These are phyloP conservation scores for Clarias gariepinus DNA, from an alignment of 2,113 vertebrate genomes.

Conservation along the genomic window DNA sequence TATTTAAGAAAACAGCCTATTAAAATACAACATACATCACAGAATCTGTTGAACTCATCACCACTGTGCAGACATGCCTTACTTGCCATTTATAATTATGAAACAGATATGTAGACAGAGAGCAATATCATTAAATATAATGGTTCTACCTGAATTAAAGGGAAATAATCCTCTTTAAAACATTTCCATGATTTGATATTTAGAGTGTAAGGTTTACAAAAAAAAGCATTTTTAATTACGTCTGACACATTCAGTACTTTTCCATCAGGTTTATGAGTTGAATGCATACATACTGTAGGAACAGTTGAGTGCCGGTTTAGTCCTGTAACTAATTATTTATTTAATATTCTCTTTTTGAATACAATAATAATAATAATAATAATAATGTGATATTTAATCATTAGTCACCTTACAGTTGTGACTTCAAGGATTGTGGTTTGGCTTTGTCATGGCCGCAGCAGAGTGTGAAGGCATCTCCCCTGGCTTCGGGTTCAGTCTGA, in stretches of 20 bases:
- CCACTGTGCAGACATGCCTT: constrained; percentile 26
- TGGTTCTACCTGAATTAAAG: neutral
- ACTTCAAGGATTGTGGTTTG: constrained; percentile 32
- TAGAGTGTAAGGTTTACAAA: neutral
- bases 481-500: constrained; percentile 25
- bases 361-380: neutral
- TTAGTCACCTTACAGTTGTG: constrained; percentile 1
- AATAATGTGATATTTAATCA: constrained; percentile 1
- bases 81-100: constrained; percentile 37
- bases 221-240: neutral
- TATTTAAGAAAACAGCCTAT: constrained; percentile 50
- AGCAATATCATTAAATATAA: constrained; percentile 7
- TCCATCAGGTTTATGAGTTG: neutral
- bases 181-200: neutral
- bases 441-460: neutral
- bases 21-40: constrained; percentile 24
- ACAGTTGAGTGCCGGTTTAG: neutral
- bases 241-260: neutral
- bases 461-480: constrained; percentile 36
- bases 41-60: constrained; percentile 53
- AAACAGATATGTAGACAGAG: constrained; percentile 2
- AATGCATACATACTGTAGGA: neutral
- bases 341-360: neutral
- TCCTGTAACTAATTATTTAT: neutral
- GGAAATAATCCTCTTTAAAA: neutral